Base-by-base conservation (phyloP, 2,113 vertebrate species). In the Sclerurus mexicanus region DNA sequence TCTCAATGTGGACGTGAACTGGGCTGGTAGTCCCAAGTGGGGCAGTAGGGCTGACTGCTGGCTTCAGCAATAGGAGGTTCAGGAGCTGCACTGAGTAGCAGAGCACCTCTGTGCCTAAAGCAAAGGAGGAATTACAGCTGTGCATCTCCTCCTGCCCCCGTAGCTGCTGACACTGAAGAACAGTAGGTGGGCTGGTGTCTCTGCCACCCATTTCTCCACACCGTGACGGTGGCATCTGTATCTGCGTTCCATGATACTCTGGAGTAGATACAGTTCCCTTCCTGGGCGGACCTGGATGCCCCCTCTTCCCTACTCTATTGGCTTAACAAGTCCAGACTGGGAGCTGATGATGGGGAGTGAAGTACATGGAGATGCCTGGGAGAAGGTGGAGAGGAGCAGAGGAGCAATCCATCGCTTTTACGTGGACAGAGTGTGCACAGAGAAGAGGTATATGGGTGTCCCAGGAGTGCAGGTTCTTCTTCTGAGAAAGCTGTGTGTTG, bases 1-100 rank as follows among this genome's bases (percentile, higher is more conserved):
- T 6, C 64, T 52, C 19, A 8, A 0, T 4, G 2, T 7, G 40
- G 18, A 4, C 20, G 2, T 16, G 44, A 71, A 0, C 28, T 30
- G 46, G n/a, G 53, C 55, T 68, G n/a, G 33, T 83, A 47, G 46
- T 52, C 53, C 62, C 62, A 47, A 14, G 5, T 5, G 62, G 17
- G 78, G 7, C 46, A 14, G 23, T 1, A 17, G 25, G 64, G 25
- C 50, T 22, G 28, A 7, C n/a, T 53, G 35, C 49, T 82, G 66
- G 7, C 69, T 55, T 46, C 25, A 40, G 31, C 2, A 1, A 2
- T 14, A 73, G 11, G 23, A 55, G 77, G 2, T 21, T 39, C 78
- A 92, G 82, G 47, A 82, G 55, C n/a, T 67, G 73, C n/a, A 30
- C 27, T 31, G 37, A 39, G 71, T 75, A 56, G 66, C 66, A 78